A percentile compares a stretch with the other conserved stretches of the same genome.
Evolutionary conservation across 1,140 invertebrate species (phyloP).

Genomic region (Limonius californicus): DNA sequence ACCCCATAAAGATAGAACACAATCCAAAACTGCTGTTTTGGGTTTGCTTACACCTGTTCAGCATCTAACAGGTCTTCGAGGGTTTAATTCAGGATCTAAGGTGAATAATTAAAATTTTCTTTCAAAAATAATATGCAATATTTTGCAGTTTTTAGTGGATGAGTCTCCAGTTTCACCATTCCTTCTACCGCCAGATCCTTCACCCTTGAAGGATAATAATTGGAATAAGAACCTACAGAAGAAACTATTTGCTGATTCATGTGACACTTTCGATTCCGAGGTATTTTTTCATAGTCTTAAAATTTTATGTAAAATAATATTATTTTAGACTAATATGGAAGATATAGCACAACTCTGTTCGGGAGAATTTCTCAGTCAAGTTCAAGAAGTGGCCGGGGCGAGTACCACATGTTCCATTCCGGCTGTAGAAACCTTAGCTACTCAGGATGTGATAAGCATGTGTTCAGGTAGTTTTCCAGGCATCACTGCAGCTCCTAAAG

Average conservation of each 20-base stretch:
- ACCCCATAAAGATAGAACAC: slow-evolving; percentile 23
- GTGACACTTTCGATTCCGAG: neutral
- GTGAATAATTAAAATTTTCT: too few species aligned
- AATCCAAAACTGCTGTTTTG: slow-evolving; percentile 30
- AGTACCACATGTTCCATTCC: neutral
- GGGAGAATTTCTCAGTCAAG: slow-evolving; percentile 45
- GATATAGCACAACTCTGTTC: slow-evolving; percentile 54
- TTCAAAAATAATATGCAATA: too few species aligned
- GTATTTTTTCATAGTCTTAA: neutral
- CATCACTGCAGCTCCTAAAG: neutral
- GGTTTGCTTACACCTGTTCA: slow-evolving; percentile 36
- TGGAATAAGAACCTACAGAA: neutral
- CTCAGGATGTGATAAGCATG: slow-evolving; percentile 40
- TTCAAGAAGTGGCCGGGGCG: slow-evolving; percentile 4
- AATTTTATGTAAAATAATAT: neutral
- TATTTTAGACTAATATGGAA: slow-evolving; percentile 45
- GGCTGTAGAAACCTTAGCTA: slow-evolving; percentile 32
- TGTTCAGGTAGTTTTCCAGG: slow-evolving; percentile 44
- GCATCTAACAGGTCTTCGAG: slow-evolving; percentile 38
- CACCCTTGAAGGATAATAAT: neutral
- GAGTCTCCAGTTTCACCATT: slow-evolving; percentile 18
- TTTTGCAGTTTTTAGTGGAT: slow-evolving; percentile 21
- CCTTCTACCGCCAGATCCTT: slow-evolving; percentile 3
- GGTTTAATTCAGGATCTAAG: slow-evolving; percentile 36
- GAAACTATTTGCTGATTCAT: slow-evolving; percentile 12